Evolutionary conservation across 2,888 invertebrate species (phyloP), one percentile per base, ranked within the genome.

Genomic region (Meiosimyza platycephala): DNA sequence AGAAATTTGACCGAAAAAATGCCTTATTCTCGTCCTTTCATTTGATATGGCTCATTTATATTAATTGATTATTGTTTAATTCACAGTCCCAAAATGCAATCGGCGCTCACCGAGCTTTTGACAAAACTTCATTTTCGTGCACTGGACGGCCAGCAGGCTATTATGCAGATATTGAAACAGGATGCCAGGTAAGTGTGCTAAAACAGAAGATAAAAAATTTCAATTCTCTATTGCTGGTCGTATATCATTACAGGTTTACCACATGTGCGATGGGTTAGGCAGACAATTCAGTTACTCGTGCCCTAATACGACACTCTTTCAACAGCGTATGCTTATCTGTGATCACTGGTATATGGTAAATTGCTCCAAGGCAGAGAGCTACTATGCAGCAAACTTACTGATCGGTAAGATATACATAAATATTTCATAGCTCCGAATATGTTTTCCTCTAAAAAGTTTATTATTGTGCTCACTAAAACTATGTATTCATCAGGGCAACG

Each of bases 261-360:
- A 94, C 88, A 93, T 94, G 93, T 94, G 94, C 84, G 93, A 93
- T 82, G 93, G 91, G 1, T 88, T 93, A 59, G 93, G 93, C 0
- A 88, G 93, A 0, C 92, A 93, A 88, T 94, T 93, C 87, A 93
- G 92, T 86, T 93, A 94, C 87, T 89, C 91, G 33, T 94, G 94
- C 79, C 94, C 94, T 40, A 93, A 93, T 86, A 93, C 93, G 57
- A 94, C 94, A 9, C 89, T 93, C 68, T 94, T 94, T 88, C 94
- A 94, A 84, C 94, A 94, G 85, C 88, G 93, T 63, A 93, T 94
- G 93, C 89, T 94, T 75, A 91, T 94, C 83, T 94, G 94, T 83
- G 93, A 94, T 86, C 94, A 94, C 84, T 88, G 88, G 93, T 93
- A 93, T 85, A 93, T 93, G 93, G 94, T 94, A 73, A 93, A 93